A percentile compares a stretch with the other conserved stretches of the same genome.
phyloP scores from a whole-genome alignment of 2,888 invertebrate species.

The Cinara cedri region DNA sequence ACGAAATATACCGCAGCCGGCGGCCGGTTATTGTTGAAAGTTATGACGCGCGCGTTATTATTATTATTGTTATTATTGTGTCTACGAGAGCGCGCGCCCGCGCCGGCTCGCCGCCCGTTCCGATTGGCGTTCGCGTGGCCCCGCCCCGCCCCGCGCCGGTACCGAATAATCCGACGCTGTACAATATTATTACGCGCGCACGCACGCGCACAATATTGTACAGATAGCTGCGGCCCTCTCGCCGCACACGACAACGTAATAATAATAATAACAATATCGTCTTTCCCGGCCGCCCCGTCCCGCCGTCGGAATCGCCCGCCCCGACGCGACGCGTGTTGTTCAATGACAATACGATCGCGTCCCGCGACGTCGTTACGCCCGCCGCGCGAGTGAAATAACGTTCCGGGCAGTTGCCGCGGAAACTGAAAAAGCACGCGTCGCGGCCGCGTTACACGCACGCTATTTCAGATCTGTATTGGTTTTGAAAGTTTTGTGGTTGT shows the following conservation, averaged over 20 bases:
- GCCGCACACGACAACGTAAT: background rate
- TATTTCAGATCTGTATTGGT: too few species aligned
- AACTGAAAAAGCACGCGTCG: too few species aligned
- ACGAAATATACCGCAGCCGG: constrained; percentile 9
- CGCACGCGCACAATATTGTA: too few species aligned
- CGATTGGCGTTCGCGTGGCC: constrained; percentile 38
- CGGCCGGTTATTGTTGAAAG: constrained; percentile 53
- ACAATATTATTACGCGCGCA: background rate
- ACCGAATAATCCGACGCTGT: constrained; percentile 39
- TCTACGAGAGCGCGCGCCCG: background rate
- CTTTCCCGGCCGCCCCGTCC: too few species aligned
- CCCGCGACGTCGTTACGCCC: too few species aligned
- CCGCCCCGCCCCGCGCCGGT: constrained; percentile 32
- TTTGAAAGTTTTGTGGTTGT: too few species aligned
- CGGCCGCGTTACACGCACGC: too few species aligned
- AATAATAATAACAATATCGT: background rate
- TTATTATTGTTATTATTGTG: background rate
- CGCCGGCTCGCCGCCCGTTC: constrained; percentile 3
- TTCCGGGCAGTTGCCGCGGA: too few species aligned
- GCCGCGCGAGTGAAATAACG: too few species aligned
- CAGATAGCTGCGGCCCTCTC: background rate
- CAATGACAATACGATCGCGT: too few species aligned
- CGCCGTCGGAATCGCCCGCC: too few species aligned
- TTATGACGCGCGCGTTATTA: constrained; percentile 33
- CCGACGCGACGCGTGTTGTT: too few species aligned